Conservation (phyloP, 2,797 vertebrate genomes). For the Sebastes melanostomus region DNA sequence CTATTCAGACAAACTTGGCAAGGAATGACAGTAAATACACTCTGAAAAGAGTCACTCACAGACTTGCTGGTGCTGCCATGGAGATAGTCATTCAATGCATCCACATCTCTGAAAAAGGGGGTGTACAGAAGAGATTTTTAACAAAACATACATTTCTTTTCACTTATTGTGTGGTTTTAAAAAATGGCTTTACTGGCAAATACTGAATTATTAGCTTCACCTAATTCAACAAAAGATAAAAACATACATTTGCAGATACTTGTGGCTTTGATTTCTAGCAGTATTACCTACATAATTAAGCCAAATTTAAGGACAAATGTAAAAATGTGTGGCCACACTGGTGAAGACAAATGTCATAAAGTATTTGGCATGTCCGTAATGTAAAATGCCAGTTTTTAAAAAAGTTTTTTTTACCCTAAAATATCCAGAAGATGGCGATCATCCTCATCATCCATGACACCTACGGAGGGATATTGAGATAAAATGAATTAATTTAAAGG, state of each 20-base stretch:
- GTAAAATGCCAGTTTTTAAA: neutral
- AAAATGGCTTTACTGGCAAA: neutral
- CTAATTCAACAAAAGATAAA: neutral
- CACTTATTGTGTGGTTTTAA: neutral
- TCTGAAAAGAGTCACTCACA: conserved; percentile 83
- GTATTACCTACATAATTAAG: neutral
- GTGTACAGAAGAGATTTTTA: neutral
- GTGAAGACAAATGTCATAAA: neutral
- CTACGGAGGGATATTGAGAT: conserved; percentile 67
- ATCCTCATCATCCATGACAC: conserved; percentile 99
- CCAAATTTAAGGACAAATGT: neutral
- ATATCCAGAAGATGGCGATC: conserved; percentile 99
- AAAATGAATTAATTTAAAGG: neutral
- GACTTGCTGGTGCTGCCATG: conserved; percentile 96
- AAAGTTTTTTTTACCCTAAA: conserved; percentile 90
- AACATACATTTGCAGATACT: neutral
- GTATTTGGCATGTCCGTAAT: neutral
- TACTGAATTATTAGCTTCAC: neutral
- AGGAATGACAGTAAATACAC: neutral
- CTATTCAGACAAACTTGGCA: neutral
- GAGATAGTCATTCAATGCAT: conserved; percentile 97
- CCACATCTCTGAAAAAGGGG: conserved; percentile 88
- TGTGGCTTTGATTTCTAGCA: neutral
- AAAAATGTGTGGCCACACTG: neutral
- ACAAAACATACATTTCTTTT: neutral